Evolutionary conservation across 2,797 vertebrate genomes (phyloP), one percentile per base, ranked within the genome.

Genomic region (Momotus momota): DNA sequence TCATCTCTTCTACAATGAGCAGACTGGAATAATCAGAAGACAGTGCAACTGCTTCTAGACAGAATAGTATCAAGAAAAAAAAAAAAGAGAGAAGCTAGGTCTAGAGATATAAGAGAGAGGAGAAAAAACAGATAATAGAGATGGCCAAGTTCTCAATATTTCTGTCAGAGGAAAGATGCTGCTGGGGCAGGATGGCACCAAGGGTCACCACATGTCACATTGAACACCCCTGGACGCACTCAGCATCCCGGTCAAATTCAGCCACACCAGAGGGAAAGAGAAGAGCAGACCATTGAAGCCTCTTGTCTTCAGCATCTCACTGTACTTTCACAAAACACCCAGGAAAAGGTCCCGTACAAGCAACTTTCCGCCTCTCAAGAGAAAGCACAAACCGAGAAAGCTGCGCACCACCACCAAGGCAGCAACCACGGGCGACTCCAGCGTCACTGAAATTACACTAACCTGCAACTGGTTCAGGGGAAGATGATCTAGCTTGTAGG

Each of bases 381-480:
- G 64, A 62, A 81, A 23, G 41, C 33, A 41, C 27, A 27, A 43
- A 41, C 46, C 8, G 20, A 78, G 38, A 52, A 80, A 61, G 27
- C 57, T 23, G n/a, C 65, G n/a, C n/a, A 9, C 26, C 58, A 11
- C 0, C 2, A 69, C 35, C 31, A 45, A 21, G 60, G 4, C 1
- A 3, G 54, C 35, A 67, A 75, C 45, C 22, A 12, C 3, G 15
- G 20, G 25, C 12, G 48, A 25, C 29, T 38, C 21, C 9, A 14
- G 35, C 0, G 2, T 33, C 69, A 90, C 43, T 33, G 45, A 70
- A 77, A 60, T 66, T 3, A 48, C 16, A 55, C 3, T 26, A 3
- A 27, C 49, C 0, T 41, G 40, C 23, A 49, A 9, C 0, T 2
- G 6, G 40, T 17, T 55, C n/a, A 65, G 13, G 35, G 35, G 35